Evolutionary conservation across 2,797 vertebrate genomes (phyloP).

Genomic region (Enteromius paludinosus): DNA sequence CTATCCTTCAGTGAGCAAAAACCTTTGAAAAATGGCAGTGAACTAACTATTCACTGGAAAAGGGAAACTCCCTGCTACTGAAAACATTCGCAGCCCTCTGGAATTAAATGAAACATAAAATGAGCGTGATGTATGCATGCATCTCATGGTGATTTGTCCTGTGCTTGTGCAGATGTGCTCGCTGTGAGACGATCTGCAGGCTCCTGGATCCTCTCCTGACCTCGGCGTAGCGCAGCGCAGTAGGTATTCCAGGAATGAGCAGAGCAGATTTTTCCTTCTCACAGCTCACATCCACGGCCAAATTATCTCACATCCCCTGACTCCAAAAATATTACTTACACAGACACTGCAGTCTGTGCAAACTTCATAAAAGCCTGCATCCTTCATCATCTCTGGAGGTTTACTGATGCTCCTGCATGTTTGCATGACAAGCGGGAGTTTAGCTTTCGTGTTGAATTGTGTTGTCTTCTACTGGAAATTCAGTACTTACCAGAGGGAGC

Average conservation of each 20-base stretch:
- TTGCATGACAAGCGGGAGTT: not conserved
- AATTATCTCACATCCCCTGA: slow-evolving; percentile 11
- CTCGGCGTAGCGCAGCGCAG: slow-evolving; percentile 31
- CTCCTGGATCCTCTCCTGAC: slow-evolving; percentile 24
- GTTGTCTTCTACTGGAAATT: not conserved
- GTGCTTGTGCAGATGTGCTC: not conserved
- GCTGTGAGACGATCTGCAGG: slow-evolving; percentile 6
- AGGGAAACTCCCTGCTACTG: not conserved
- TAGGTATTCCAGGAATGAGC: slow-evolving; percentile 45
- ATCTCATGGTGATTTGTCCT: not conserved
- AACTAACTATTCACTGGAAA: not conserved
- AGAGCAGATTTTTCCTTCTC: slow-evolving; percentile 48
- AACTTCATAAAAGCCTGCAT: not conserved
- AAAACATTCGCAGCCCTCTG: not conserved
- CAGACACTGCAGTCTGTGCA: slow-evolving; percentile 24
- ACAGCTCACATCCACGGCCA: not conserved
- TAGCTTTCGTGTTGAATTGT: not conserved
- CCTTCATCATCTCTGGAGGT: not conserved
- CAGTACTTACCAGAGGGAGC: too few relatives aligned
- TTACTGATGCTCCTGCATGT: not conserved
- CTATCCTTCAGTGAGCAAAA: not conserved
- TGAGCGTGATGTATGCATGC: not conserved
- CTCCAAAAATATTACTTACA: slow-evolving; percentile 17
- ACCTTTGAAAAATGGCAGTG: not conserved
- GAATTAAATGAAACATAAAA: not conserved